These are phyloP conservation scores for Drepana falcataria DNA, from an alignment of 2,888 invertebrate species.

Conservation along the genomic window DNA sequence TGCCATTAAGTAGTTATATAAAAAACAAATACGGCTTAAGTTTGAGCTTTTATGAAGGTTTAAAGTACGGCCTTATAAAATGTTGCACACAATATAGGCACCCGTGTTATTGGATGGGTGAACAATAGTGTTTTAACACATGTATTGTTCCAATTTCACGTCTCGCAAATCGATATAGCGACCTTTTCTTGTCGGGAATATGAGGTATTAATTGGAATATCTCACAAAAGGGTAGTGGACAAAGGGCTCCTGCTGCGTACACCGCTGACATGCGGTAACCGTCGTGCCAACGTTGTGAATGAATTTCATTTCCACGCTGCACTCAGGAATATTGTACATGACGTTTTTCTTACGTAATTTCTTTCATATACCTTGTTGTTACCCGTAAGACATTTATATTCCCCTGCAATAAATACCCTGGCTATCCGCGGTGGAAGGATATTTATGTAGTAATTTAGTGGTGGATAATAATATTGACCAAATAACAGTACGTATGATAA, in stretches of 20 bases:
- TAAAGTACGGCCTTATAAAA: background rate
- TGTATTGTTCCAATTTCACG: conserved; percentile 34
- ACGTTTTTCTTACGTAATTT: conserved; percentile 6
- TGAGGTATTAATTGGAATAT: conserved; percentile 59
- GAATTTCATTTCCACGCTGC: conserved; percentile 27
- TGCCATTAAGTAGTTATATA: too few relatives aligned
- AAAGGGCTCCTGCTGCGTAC: conserved; percentile 32
- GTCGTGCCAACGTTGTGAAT: conserved; percentile 22
- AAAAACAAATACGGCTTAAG: too few relatives aligned
- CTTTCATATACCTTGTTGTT: background rate
- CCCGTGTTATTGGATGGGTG: conserved; percentile 18
- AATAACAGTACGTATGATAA: too few relatives aligned
- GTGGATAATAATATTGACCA: too few relatives aligned
- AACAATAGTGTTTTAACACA: conserved; percentile 26
- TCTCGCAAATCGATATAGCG: conserved; percentile 33
- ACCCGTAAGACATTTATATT: background rate
- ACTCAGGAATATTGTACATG: conserved; percentile 13
- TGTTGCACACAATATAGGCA: background rate
- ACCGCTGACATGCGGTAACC: conserved; percentile 37
- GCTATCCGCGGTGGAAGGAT: too few relatives aligned
- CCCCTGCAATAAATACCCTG: too few relatives aligned
- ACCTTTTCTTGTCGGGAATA: conserved; percentile 29
- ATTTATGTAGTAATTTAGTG: too few relatives aligned
- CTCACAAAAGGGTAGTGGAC: conserved; percentile 48
- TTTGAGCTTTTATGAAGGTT: background rate